These are phyloP conservation scores for Drosophila saltans DNA, from an alignment of 1,140 invertebrate species.

Conservation along the genomic window DNA sequence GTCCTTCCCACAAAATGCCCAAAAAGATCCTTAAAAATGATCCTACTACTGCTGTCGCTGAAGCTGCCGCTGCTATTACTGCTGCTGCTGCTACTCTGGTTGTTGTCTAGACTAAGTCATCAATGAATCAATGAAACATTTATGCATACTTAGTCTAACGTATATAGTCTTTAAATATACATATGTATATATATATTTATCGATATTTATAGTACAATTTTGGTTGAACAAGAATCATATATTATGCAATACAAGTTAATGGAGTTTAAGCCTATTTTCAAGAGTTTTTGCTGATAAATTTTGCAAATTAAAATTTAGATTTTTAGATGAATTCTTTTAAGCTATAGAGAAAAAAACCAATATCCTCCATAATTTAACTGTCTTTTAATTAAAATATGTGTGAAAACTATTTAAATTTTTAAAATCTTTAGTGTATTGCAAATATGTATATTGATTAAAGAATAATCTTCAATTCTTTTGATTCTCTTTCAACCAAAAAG, in stretches of 20 bases:
- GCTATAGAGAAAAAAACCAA: no score
- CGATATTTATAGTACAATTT: neutral
- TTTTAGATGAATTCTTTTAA: no score
- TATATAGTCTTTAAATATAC: neutral
- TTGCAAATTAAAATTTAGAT: no score
- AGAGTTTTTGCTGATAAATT: no score
- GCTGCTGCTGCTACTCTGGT: constrained; percentile 35
- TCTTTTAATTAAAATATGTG: no score
- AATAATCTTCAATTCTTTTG: neutral
- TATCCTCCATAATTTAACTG: no score
- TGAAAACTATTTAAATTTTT: no score
- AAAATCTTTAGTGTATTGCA: no score
- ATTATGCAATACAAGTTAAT: neutral
- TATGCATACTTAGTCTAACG: constrained; percentile 1
- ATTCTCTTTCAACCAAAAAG: neutral
- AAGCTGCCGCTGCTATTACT: constrained; percentile 24
- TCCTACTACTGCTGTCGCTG: neutral
- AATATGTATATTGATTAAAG: no score
- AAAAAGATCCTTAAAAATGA: constrained; percentile 23
- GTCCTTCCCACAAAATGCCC: constrained; percentile 13
- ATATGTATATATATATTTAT: neutral
- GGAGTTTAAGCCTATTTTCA: no score
- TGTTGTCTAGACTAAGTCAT: constrained; percentile 39
- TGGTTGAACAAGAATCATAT: neutral
- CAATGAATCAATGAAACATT: neutral